phyloP scores from a whole-genome alignment of 92 coral and sea anemone species.

The Desmophyllum pertusum region DNA sequence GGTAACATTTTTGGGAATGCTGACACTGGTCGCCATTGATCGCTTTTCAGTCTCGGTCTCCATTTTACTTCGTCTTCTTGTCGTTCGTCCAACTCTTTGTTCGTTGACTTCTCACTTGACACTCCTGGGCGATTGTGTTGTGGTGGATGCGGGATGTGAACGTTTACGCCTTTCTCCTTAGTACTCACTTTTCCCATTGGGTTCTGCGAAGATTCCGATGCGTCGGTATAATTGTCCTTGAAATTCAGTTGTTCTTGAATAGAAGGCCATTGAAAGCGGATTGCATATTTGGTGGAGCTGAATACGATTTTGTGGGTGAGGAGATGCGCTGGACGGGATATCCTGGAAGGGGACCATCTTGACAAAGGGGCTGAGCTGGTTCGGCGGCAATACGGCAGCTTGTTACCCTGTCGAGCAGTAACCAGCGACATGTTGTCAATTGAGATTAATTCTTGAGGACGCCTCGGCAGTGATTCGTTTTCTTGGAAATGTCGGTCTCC shows the following conservation, averaged over 20 bases:
- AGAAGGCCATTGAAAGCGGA: conserved; percentile 9
- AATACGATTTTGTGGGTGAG: not conserved
- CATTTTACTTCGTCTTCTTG: not conserved
- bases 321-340: not conserved
- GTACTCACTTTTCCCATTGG: not conserved
- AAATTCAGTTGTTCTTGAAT: not conserved
- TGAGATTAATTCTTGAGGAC: not conserved
- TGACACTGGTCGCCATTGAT: not conserved
- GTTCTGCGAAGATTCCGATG: not conserved
- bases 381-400: not conserved
- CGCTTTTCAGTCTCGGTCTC: not conserved
- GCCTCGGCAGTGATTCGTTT: not conserved
- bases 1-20: not conserved
- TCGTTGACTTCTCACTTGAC: not conserved
- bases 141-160: not conserved
- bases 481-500: not conserved
- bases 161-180: not conserved
- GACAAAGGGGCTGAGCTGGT: not conserved
- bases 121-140: not conserved
- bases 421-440: not conserved
- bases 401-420: not conserved
- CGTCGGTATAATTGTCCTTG: not conserved
- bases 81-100: not conserved
- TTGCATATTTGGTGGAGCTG: conserved; percentile 4
- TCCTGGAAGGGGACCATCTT: not conserved